A percentile compares a stretch with the other conserved stretches of the same genome.
Conservation (phyloP, 2,797 vertebrate genomes). For the Enteromius unitaeniatus region DNA sequence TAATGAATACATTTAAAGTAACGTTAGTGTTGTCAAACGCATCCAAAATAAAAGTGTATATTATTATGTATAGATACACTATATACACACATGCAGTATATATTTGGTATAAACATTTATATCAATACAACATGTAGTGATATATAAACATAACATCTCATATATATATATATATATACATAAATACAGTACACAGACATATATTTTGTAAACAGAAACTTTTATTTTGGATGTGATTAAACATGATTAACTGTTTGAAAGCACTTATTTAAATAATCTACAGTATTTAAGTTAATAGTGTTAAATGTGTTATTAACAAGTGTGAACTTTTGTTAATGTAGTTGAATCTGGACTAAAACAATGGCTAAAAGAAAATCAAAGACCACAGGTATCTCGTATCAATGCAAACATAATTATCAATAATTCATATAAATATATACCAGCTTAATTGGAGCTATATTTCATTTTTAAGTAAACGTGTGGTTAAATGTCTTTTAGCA, state of each 20-base stretch:
- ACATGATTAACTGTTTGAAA: too few relatives aligned
- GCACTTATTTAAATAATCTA: background rate
- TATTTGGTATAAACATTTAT: too few relatives aligned
- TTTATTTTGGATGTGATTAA: too few relatives aligned
- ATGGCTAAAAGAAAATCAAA: conserved; percentile 29
- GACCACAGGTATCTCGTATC: background rate
- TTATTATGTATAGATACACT: too few relatives aligned
- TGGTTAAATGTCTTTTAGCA: background rate
- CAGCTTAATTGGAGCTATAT: background rate
- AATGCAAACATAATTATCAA: background rate
- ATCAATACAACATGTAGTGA: too few relatives aligned
- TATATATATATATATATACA: too few relatives aligned
- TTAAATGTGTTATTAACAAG: background rate
- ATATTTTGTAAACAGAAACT: too few relatives aligned
- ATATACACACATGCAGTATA: too few relatives aligned
- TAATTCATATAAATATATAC: background rate
- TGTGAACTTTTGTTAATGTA: background rate
- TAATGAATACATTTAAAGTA: background rate
- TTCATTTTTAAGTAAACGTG: background rate
- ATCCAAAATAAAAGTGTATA: too few relatives aligned
- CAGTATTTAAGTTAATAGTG: background rate
- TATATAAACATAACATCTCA: too few relatives aligned
- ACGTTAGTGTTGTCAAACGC: too few relatives aligned
- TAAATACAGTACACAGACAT: too few relatives aligned
- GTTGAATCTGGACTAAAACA: background rate